Conservation (phyloP, 2,797 vertebrate species). For the Gymnothorax reevesii region DNA sequence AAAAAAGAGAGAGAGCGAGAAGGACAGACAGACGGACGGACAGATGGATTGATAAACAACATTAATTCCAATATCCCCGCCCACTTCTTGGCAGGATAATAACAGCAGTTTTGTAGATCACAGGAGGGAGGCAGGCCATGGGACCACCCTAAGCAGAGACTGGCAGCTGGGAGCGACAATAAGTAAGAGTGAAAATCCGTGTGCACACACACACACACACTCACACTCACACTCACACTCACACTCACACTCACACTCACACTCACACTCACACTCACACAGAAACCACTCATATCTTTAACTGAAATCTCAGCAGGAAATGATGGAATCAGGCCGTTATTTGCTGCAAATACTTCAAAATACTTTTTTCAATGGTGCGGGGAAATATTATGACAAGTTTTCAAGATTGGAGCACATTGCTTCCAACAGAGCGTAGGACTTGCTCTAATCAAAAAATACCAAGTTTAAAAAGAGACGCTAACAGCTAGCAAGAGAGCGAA, state of each 20-base stretch:
- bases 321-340: not conserved
- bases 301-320: not conserved
- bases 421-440: not conserved
- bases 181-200: no score
- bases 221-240: no score
- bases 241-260: no score
- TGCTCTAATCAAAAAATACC: not conserved
- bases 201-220: no score
- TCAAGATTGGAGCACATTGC: not conserved
- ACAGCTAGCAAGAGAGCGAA: not conserved
- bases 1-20: no score
- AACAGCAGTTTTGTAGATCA: no score
- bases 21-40: no score
- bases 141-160: not conserved
- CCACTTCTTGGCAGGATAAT: no score
- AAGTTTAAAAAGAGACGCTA: not conserved
- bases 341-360: not conserved
- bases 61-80: no score
- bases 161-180: not conserved
- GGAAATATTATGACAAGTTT: conserved; percentile 9
- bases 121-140: not conserved
- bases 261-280: no score
- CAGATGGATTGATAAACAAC: no score
- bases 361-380: not conserved
- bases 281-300: no score